phyloP scores from a whole-genome alignment of 2,888 invertebrate species.

The Drosophila bunnanda region DNA sequence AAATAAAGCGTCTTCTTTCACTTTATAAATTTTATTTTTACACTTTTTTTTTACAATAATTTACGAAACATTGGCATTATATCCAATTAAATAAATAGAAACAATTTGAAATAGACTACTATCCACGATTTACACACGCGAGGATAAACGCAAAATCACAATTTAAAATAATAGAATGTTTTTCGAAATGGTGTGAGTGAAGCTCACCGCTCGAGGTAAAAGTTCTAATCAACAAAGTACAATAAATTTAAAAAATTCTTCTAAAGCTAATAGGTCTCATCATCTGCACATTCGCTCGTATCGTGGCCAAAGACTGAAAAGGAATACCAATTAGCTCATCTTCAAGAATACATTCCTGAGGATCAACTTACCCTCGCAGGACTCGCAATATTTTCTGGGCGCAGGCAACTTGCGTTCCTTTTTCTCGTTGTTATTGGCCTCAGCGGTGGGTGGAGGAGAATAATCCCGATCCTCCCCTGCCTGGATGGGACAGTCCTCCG shows the following conservation, averaged over 20 bases:
- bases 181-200: conserved; percentile 20
- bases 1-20: conserved; percentile 42
- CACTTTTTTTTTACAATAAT: conserved; percentile 63
- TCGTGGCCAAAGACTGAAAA: conserved; percentile 93
- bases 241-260: conserved; percentile 21
- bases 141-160: conserved; percentile 37
- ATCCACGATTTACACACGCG: conserved; percentile 21
- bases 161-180: conserved; percentile 35
- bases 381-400: conserved; percentile 94
- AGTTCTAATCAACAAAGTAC: conserved; percentile 29
- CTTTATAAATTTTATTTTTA: conserved; percentile 40
- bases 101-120: conserved; percentile 48
- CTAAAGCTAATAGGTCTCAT: conserved; percentile 82
- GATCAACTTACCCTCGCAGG: conserved; percentile 91
- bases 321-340: not conserved
- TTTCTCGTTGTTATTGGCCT: conserved; percentile 69
- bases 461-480: conserved; percentile 86
- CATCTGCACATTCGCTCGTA: conserved; percentile 93
- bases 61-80: conserved; percentile 53
- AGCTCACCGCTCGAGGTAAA: conserved; percentile 39
- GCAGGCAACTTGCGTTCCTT: conserved; percentile 83
- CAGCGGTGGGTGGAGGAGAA: conserved; percentile 63
- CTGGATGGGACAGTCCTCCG: conserved; percentile 97
- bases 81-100: conserved; percentile 48
- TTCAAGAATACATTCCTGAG: not conserved